These are phyloP conservation scores for Phrynocephalus versicolor DNA, from an alignment of 2,113 vertebrate genomes.

Conservation along the genomic window DNA sequence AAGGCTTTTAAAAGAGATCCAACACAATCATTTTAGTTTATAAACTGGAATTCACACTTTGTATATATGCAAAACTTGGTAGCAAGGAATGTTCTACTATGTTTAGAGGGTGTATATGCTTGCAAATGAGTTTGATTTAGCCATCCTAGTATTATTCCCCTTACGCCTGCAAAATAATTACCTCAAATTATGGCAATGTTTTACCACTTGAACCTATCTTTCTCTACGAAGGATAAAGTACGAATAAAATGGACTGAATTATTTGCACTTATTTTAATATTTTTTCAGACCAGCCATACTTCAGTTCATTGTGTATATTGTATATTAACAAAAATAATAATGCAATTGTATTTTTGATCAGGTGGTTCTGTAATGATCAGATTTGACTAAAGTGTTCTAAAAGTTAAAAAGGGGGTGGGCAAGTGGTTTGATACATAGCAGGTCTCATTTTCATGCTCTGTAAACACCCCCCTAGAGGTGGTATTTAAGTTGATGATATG, in stretches of 20 bases:
- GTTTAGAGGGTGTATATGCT: neutral
- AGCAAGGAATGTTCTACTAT: neutral
- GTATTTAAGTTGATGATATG: slow-evolving; percentile 56
- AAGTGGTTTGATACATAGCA: slow-evolving; percentile 66
- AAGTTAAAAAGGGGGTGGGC: slow-evolving; percentile 52
- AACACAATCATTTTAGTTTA: too few species aligned
- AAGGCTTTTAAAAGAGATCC: too few species aligned
- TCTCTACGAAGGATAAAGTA: slow-evolving; percentile 52
- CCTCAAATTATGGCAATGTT: neutral
- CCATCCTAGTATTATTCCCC: neutral
- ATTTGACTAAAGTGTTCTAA: slow-evolving; percentile 53
- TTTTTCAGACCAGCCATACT: slow-evolving; percentile 78
- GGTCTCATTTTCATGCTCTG: slow-evolving; percentile 69
- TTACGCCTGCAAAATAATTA: neutral
- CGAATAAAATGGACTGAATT: slow-evolving; percentile 54
- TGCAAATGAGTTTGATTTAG: neutral
- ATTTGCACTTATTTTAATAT: slow-evolving; percentile 77
- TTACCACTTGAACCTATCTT: neutral
- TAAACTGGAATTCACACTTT: neutral
- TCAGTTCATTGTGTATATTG: slow-evolving; percentile 69
- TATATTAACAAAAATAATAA: slow-evolving; percentile 80
- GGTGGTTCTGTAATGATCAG: slow-evolving; percentile 73
- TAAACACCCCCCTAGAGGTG: slow-evolving; percentile 67
- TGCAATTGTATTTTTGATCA: slow-evolving; percentile 75
- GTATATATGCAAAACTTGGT: neutral